Base-by-base conservation (phyloP, 53 echinoderm and acorn worm species). In the Crossaster papposus region DNA sequence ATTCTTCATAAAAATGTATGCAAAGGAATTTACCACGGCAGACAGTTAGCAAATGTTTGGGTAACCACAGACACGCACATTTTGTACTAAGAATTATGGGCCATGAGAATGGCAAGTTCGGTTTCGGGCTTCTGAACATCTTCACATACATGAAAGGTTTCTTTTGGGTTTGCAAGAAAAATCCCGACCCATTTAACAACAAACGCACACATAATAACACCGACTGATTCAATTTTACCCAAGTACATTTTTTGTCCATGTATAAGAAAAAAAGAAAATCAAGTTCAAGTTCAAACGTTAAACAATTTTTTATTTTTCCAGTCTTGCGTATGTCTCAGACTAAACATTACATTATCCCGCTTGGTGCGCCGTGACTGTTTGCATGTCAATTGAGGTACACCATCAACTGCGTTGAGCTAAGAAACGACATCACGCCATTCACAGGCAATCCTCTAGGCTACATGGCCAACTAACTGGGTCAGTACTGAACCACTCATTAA, bases 311-410 rank as follows among this genome's bases (percentile, higher is more conserved):
- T 72, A 15, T 85, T 72, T 85, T 26, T n/a, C 68, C 37, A 70
- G 24, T 70, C 70, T 22, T 37, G 64, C 37, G 30, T 13, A 70
- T 17, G 9, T 23, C 80, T 73, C 74, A 87, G 87, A 75, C 87
- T 77, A 75, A 87, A 62, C 87, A 87, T 76, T 87, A 58, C 87
- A 87, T 87, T 87, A 87, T 87, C 77, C 75, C 77, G 72, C 85
- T 72, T 32, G 73, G 2, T 36, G 73, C 53, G 72, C 87, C 33
- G 55, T 31, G 52, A 30, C 70, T 26, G 72, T 51, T 72, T 32
- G 55, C 54, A 54, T 54, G 74, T 55, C 85, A 76, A n/a, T 52
- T 51, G 75, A 55, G 55, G 32, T 24, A 58, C 77, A 8, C 76
- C 62, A 17, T 12, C 73, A 4, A 20, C 37, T 23, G 34, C 26